Evolutionary conservation across 2,797 vertebrate species (phyloP).

Genomic region (Xenops minutus): DNA sequence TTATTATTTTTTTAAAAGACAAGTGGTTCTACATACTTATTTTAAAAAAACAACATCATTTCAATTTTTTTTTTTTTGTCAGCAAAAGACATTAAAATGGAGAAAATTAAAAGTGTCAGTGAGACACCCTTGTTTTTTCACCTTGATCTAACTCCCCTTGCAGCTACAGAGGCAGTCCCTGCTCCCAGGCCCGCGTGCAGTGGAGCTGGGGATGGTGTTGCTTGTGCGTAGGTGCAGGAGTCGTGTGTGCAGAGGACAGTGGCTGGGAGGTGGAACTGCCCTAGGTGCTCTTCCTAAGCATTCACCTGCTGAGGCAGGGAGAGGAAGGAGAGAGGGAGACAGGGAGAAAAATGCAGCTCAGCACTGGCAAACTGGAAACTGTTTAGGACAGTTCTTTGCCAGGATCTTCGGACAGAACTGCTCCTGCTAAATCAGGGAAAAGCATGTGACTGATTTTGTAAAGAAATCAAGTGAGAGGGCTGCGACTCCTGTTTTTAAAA

Average conservation of each 20-base stretch:
- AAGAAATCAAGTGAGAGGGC: neutral
- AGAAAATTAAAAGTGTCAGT: neutral
- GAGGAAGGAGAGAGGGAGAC: neutral
- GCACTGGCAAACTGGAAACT: rapidly evolving
- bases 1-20: neutral
- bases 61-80: rapidly evolving
- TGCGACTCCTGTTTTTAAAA: neutral
- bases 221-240: rapidly evolving
- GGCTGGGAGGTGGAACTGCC: neutral
- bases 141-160: neutral
- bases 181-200: rapidly evolving
- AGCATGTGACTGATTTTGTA: neutral
- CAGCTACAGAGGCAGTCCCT: neutral
- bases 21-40: neutral
- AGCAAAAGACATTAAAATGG: neutral
- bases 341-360: rapidly evolving
- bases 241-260: neutral
- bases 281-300: neutral
- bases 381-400: neutral
- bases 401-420: neutral
- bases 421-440: neutral
- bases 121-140: neutral
- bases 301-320: neutral
- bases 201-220: neutral
- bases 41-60: neutral